Base-by-base conservation (phyloP, 2,888 invertebrate genomes). In the Sinopyrophorus schimmeli region DNA sequence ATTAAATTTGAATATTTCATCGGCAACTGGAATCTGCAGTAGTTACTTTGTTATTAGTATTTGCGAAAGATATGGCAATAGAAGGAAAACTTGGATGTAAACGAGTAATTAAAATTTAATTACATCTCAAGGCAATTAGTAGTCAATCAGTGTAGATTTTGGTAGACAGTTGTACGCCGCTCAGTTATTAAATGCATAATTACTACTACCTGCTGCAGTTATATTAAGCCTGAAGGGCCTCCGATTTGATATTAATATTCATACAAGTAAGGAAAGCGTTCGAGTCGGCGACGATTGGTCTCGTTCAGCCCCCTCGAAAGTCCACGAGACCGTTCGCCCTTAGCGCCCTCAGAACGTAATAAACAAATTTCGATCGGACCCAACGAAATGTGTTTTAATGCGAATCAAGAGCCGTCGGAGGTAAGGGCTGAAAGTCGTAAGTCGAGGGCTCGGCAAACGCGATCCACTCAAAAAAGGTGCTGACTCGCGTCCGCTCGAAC, bases 121-220 rank as follows among this genome's bases (percentile, higher is more conserved):
- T 72, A 71, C 66, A 58, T 65, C 71, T 65, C 59, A 57, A 59
- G 65, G 70, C 70, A 72, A 73, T 72, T 72, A 74, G 68, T 65
- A 73, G 71, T 73, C 73, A 73, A 74, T 74, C 74, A 72, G 68
- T 58, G 66, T 60, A 63, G 65, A 62, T 60, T 63, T 61, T 58
- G 51, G 55, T 41, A 52, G 46, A 49, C 54, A 56, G 53, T 58
- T 54, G 60, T 47, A 52, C 46, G 46, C 47, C 48, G 53, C 48
- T 48, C 57, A 65, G 71, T 72, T 72, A 73, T 73, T 73, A 74
- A 73, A 73, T 72, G 64, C 69, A 70, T 72, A 71, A 73, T 73
- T 73, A 72, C 68, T 58, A 56, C 63, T 66, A 66, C 68, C 64
- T 65, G 68, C 65, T 66, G 66, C 65, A 66, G 66, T 65, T 65